Conservation (phyloP, 2,888 invertebrate genomes). For the Nymphalis polychloros region DNA sequence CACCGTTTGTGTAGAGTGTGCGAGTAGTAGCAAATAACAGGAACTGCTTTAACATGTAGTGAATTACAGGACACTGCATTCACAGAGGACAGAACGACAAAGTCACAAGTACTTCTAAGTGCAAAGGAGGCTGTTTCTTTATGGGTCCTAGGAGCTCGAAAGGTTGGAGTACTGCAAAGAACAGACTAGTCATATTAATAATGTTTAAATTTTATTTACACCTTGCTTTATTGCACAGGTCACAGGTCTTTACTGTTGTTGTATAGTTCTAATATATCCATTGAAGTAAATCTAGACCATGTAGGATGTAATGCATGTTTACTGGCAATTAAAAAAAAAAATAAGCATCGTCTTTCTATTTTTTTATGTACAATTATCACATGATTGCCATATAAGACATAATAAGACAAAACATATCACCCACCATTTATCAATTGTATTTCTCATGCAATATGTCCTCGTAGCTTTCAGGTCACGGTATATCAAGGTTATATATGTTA, state of each 20-base stretch:
- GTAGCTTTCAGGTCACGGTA: slow-evolving; percentile 2
- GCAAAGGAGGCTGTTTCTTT: slow-evolving; percentile 96
- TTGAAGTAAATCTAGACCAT: slow-evolving; percentile 5
- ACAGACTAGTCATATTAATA: slow-evolving; percentile 51
- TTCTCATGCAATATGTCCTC: slow-evolving; percentile 9
- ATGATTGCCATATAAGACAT: background rate
- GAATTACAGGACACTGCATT: slow-evolving; percentile 87
- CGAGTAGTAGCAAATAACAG: slow-evolving; percentile 77
- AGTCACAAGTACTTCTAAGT: slow-evolving; percentile 92
- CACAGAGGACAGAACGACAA: slow-evolving; percentile 84
- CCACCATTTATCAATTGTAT: background rate
- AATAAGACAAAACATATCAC: background rate
- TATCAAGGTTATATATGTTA: background rate
- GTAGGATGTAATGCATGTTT: slow-evolving; percentile 10
- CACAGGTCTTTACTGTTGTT: slow-evolving; percentile 1
- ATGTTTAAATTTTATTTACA: slow-evolving; percentile 54
- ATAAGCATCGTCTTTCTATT: background rate
- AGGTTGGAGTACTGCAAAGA: slow-evolving; percentile 84
- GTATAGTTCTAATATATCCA: background rate
- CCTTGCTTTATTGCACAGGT: slow-evolving; percentile 48
- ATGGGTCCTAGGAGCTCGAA: slow-evolving; percentile 96
- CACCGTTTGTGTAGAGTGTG: slow-evolving; percentile 47
- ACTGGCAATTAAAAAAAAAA: background rate
- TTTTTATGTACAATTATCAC: background rate
- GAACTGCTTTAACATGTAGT: slow-evolving; percentile 77